Evolutionary conservation across 1,140 invertebrate genomes (phyloP), one percentile per base, ranked within the genome.

Genomic region (Diachasmimorpha longicaudata): DNA sequence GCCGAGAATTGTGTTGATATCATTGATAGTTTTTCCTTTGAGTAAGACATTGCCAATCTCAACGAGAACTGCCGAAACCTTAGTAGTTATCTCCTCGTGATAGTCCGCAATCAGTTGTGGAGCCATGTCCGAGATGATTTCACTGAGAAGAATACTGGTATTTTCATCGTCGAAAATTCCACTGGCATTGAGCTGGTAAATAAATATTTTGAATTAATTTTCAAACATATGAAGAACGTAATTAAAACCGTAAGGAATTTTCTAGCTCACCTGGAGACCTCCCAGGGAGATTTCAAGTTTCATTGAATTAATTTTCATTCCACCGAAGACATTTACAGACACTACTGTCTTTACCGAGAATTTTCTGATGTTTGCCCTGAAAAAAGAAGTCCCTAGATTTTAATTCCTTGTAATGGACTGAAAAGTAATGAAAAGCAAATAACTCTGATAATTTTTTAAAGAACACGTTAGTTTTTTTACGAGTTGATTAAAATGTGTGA

Each of bases 131-230:
- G 78, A 76, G 9, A 84, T 1, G 0, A 78, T 5, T 0, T 8
- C 6, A 58, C 81, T 81, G 0, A 81, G 0, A 0, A 81, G 0
- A 0, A 21, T 16, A 4, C 83, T 83, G 0, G 71, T 1, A 3
- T 78, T 52, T 0, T 79, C 52, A 23, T 82, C 75, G 14, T 83
- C 0, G 68, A 46, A 76, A 0, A 85, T 10, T 48, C 82, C 84
- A 6, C 72, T 80, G 0, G 67, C 63, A 0, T 11, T 4, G 0
- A 81, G 48, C 84, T 85, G 70, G 8, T 72, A 58, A 69, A 70
- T 8, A 70, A 70, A 72, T 44, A 55, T 19, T n/a, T 21, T 36
- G 42, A 70, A 14, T 44, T 46, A 11, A 70, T 4, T 39, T 21
- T 44, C 11, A 23, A 4, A 48, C 14, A 48, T 0, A 23, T 70